Conservation (phyloP, 2,113 vertebrate species). For the Aspiorhynchus laticeps region DNA sequence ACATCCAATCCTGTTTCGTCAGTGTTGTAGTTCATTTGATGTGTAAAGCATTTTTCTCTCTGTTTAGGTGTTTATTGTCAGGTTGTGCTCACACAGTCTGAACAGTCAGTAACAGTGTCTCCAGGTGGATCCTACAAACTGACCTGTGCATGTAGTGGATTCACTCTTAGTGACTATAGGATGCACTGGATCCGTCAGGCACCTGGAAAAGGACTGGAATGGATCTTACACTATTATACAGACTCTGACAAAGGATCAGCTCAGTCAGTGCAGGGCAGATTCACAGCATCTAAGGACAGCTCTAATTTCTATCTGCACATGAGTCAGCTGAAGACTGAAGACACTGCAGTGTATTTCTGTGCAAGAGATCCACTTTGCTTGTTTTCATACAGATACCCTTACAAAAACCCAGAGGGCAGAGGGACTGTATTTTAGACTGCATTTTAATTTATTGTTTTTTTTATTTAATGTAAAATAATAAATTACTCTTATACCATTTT, state of each 20-base stretch:
- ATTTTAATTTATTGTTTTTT: no score
- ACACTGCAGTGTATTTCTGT: slow-evolving; percentile 24
- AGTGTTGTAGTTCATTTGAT: background rate
- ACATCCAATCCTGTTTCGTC: background rate
- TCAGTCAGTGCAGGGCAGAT: slow-evolving; percentile 16
- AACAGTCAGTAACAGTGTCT: slow-evolving; percentile 29
- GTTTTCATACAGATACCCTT: no score
- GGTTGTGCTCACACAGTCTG: slow-evolving; percentile 34
- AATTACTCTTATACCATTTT: no score
- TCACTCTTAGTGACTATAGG: background rate
- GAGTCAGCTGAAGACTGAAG: slow-evolving; percentile 24
- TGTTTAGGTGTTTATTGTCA: slow-evolving; percentile 23
- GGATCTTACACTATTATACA: background rate
- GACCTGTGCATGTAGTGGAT: slow-evolving; percentile 46
- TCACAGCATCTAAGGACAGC: slow-evolving; percentile 54
- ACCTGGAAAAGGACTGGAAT: slow-evolving; percentile 60
- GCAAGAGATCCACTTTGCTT: background rate
- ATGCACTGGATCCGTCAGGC: slow-evolving; percentile 58
- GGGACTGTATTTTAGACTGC: no score
- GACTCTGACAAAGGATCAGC: background rate
- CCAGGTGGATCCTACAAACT: slow-evolving; percentile 32
- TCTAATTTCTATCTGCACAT: slow-evolving; percentile 5
- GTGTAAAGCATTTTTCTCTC: background rate
- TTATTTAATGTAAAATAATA: no score
- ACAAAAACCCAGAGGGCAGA: no score